A percentile compares a stretch with the other conserved stretches of the same genome.
Conservation (phyloP, 1,140 invertebrate species). For the Aphis gossypii region DNA sequence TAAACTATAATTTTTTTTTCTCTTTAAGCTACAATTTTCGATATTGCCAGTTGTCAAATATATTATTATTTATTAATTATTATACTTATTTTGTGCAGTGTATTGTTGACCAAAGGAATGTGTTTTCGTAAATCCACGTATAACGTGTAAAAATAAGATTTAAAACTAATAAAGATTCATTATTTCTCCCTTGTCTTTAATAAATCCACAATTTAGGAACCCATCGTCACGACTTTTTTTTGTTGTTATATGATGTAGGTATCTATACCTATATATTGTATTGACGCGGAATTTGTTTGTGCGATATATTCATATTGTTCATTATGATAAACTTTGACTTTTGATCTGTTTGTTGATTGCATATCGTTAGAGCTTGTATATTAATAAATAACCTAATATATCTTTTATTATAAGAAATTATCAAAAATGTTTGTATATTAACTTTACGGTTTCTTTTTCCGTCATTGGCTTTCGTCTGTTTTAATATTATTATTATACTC, state of each 20-base stretch:
- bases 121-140: neutral
- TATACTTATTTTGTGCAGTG: neutral
- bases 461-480: neutral
- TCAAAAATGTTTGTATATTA: neutral
- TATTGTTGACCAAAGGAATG: neutral
- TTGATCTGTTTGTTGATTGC: neutral
- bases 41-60: neutral
- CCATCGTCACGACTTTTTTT: neutral
- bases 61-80: neutral
- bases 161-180: neutral
- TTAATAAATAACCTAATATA: neutral
- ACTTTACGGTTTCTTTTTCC: neutral
- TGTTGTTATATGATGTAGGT: neutral
- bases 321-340: neutral
- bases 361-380: neutral
- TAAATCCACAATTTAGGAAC: neutral
- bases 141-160: neutral
- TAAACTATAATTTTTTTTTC: neutral
- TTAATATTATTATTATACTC: neutral
- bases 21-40: neutral
- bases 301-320: neutral
- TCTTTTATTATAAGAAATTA: neutral
- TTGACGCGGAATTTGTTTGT: neutral
- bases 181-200: neutral
- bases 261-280: neutral